These are phyloP conservation scores for Hapalemur alaotrensis DNA, from an alignment of 2,797 vertebrate species.

Conservation along the genomic window DNA sequence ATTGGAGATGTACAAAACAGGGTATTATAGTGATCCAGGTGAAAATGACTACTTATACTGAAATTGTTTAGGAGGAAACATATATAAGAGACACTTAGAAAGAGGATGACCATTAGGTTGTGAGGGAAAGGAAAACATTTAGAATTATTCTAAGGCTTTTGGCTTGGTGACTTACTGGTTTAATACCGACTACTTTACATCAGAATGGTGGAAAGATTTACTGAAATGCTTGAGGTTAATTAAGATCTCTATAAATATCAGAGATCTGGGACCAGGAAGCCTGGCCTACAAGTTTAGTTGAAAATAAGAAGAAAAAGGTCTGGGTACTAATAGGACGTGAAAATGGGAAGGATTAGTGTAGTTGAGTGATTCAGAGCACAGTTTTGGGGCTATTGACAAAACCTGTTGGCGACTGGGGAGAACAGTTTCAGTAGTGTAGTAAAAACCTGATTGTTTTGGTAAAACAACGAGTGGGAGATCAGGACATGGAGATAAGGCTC, in stretches of 20 bases:
- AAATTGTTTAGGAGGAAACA: background rate
- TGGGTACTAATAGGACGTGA: background rate
- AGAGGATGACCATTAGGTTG: background rate
- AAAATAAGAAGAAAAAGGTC: background rate
- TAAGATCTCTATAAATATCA: background rate
- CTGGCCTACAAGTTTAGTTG: background rate
- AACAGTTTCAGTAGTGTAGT: background rate
- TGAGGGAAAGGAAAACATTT: background rate
- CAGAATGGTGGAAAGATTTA: background rate
- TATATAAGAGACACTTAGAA: conserved; percentile 2
- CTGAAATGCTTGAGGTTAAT: background rate
- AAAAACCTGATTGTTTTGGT: background rate
- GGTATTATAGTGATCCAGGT: background rate
- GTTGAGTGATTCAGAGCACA: background rate
- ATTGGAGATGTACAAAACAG: background rate
- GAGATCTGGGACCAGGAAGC: background rate
- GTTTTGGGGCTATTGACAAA: background rate
- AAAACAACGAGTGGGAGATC: background rate
- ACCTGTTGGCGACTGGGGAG: background rate
- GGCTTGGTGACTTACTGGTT: background rate
- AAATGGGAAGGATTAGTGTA: background rate
- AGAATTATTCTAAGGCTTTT: background rate
- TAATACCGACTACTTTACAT: background rate
- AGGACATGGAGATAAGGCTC: background rate
- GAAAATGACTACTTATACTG: background rate